phyloP scores from a whole-genome alignment of 2,113 vertebrate genomes.

The Hiodon alosoides region DNA sequence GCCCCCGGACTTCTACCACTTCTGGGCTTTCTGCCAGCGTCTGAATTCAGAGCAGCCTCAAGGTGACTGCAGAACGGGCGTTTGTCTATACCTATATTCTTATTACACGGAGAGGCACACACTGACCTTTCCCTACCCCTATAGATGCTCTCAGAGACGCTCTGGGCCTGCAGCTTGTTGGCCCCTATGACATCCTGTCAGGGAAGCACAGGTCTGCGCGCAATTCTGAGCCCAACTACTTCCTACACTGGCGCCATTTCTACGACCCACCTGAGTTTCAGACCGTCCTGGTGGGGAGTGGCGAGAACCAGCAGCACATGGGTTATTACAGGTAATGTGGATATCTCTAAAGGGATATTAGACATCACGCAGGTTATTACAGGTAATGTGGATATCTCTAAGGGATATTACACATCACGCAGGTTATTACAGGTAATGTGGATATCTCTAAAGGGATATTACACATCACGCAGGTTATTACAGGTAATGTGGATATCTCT shows the following conservation, averaged over 20 bases:
- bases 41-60: conserved; percentile 72
- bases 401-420: too few relatives aligned
- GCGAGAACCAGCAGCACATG: conserved; percentile 80
- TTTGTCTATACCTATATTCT: not conserved
- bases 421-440: too few relatives aligned
- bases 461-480: too few relatives aligned
- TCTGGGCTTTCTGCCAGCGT: conserved; percentile 87
- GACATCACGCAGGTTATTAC: too few relatives aligned
- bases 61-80: conserved; percentile 56
- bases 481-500: too few relatives aligned
- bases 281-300: conserved; percentile 75
- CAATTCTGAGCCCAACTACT: conserved; percentile 67
- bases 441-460: too few relatives aligned
- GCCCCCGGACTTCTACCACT: conserved; percentile 88
- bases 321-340: conserved; percentile 88
- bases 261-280: conserved; percentile 97
- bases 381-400: too few relatives aligned
- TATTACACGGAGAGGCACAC: not conserved
- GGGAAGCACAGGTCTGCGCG: conserved; percentile 73
- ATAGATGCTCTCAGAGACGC: conserved; percentile 73
- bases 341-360: not conserved
- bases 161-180: conserved; percentile 81
- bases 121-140: conserved; percentile 19
- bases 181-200: conserved; percentile 87
- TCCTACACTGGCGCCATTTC: conserved; percentile 90